Conservation (phyloP, 2,797 vertebrate species). For the Crenuchus spilurus region DNA sequence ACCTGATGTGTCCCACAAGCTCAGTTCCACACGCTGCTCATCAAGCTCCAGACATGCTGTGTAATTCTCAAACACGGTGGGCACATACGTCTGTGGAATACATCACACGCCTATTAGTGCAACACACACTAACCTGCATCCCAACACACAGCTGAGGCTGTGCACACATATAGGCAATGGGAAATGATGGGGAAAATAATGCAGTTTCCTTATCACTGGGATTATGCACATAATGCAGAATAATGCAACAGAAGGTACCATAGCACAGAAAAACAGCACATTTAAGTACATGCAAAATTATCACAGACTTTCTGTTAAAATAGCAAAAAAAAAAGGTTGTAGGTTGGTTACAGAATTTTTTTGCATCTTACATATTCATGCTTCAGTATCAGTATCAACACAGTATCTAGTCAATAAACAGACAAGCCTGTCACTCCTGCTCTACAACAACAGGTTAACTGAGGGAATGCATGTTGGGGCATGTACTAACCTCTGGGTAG, state of each 20-base stretch:
- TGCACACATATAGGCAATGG: neutral
- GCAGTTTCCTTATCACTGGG: neutral
- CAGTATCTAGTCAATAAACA: neutral
- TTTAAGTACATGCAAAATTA: neutral
- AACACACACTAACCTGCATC: constrained; percentile 1
- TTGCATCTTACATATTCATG: neutral
- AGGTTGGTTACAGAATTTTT: neutral
- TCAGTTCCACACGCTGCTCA: constrained; percentile 93
- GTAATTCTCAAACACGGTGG: constrained; percentile 97
- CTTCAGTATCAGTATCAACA: too few species aligned
- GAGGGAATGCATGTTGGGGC: neutral
- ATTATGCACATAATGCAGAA: neutral
- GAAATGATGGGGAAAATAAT: neutral
- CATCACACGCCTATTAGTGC: constrained; percentile 30
- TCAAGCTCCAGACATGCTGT: constrained; percentile 94
- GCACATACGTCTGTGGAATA: constrained; percentile 88
- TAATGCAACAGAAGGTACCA: too few species aligned
- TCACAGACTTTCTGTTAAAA: neutral
- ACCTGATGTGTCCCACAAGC: constrained; percentile 97
- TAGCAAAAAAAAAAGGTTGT: neutral
- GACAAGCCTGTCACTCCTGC: neutral
- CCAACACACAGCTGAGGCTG: neutral
- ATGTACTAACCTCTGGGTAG: constrained; percentile 88
- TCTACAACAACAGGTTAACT: neutral
- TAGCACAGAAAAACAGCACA: too few species aligned